Evolutionary conservation across 2,888 invertebrate genomes (phyloP), one percentile per base, ranked within the genome.

Genomic region (Aricia artaxerxes): DNA sequence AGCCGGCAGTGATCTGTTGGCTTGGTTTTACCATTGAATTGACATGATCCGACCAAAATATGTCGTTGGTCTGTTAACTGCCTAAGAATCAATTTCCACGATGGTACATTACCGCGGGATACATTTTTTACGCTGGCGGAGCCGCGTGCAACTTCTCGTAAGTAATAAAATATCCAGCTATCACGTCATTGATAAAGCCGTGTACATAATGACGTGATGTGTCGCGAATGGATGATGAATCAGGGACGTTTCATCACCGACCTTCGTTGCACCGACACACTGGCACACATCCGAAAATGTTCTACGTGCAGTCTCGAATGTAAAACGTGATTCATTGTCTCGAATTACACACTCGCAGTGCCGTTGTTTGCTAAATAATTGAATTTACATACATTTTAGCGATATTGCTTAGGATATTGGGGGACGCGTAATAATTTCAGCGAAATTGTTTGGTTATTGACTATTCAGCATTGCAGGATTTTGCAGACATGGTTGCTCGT

Each of bases 201-300:
- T 13, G 16, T 49, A 49, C 49, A 49, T 49, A 49, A 49, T 49
- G 9, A 64, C 64, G 5, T 69, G 35, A 69, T 16, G 13, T 11
- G 64, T 31, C 31, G 64, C 4, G 31, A 35, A 64, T 2, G 1
- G 69, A 13, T 38, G 69, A 69, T 38, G 69, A 69, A 69, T 69
- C 69, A 38, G 69, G 69, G 69, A 35, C 35, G 24, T 69, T 69
- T 69, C 69, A 38, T 69, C 69, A 69, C 35, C 69, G 69, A 69
- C 69, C 69, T 69, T 69, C 69, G 69, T 4, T 69, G 69, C 69
- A 69, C 35, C 69, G 64, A 24, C 64, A 64, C 69, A 69, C 69
- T 69, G 69, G 69, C 69, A 69, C 69, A 38, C 69, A 69, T 69
- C 35, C 69, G 69, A 69, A 38, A 38, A 69, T 69, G 16, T 69